These are phyloP conservation scores for Ispidina picta DNA, from an alignment of 2,797 vertebrate genomes.

Conservation along the genomic window DNA sequence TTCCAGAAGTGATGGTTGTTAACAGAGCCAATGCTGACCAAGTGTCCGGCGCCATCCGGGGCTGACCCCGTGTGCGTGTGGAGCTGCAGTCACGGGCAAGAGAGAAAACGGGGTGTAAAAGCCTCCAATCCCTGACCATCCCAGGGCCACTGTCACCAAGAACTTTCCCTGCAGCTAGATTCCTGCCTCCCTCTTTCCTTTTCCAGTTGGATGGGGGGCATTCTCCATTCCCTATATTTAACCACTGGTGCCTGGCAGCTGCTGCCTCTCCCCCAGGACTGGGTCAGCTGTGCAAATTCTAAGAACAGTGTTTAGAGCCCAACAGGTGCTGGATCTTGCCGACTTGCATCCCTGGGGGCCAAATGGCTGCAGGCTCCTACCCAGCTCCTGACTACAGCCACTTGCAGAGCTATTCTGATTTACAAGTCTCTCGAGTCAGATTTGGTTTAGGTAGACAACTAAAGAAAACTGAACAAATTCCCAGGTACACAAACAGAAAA, in stretches of 20 bases:
- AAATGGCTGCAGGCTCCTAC: constrained; percentile 15
- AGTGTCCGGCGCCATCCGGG: neutral
- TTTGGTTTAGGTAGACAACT: neutral
- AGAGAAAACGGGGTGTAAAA: neutral
- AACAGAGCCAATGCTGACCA: neutral
- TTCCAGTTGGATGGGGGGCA: neutral
- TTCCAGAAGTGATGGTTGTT: neutral
- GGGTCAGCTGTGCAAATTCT: constrained; percentile 22
- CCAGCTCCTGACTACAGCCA: neutral
- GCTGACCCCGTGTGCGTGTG: neutral
- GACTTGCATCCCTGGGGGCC: neutral
- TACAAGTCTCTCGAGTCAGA: neutral
- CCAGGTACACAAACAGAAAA: neutral
- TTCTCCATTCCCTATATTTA: constrained; percentile 52
- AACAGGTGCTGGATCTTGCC: constrained; percentile 52
- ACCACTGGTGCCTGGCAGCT: constrained; percentile 36
- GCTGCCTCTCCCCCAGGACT: constrained; percentile 14
- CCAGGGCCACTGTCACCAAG: neutral
- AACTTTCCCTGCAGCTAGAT: neutral
- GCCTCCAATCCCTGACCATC: neutral
- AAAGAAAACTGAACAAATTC: neutral
- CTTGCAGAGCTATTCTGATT: neutral
- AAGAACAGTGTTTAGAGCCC: constrained; percentile 46
- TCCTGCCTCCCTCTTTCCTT: neutral
- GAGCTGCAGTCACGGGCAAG: neutral